Conservation (phyloP, 2,113 vertebrate species). For the Myotis davidii region DNA sequence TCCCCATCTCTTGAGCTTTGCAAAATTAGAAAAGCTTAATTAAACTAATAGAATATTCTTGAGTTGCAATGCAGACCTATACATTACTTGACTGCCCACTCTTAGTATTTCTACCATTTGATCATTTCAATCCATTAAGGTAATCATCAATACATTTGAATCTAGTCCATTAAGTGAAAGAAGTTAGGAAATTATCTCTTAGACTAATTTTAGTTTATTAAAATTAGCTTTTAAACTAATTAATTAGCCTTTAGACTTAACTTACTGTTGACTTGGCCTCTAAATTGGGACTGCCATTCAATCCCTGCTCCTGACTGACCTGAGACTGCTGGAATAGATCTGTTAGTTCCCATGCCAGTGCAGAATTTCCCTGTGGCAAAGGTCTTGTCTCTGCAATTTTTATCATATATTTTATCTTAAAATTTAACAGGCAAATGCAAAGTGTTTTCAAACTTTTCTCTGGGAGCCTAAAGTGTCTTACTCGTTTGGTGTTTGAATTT, state of each 20-base stretch:
- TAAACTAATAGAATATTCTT: neutral
- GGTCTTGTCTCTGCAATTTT: fast-evolving
- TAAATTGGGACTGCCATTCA: neutral
- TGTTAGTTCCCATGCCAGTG: neutral
- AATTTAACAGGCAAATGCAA: slow-evolving; percentile 34
- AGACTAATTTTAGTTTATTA: neutral
- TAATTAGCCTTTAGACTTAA: neutral
- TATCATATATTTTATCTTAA: slow-evolving; percentile 15
- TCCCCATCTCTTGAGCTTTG: neutral
- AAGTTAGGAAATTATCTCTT: neutral
- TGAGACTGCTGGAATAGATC: neutral
- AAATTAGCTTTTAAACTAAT: neutral
- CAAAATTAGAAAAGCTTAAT: neutral
- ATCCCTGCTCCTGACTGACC: neutral
- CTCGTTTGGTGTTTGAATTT: neutral
- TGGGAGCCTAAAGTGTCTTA: neutral
- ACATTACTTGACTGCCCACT: neutral
- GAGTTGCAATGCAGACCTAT: neutral
- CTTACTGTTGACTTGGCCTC: neutral
- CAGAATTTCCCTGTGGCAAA: fast-evolving
- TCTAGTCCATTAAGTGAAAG: neutral
- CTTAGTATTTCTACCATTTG: neutral
- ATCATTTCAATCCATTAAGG: neutral
- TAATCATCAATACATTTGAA: neutral
- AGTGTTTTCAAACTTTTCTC: slow-evolving; percentile 51